These are phyloP conservation scores for Coenonympha glycerion DNA, from an alignment of 2,888 invertebrate species.

Conservation along the genomic window DNA sequence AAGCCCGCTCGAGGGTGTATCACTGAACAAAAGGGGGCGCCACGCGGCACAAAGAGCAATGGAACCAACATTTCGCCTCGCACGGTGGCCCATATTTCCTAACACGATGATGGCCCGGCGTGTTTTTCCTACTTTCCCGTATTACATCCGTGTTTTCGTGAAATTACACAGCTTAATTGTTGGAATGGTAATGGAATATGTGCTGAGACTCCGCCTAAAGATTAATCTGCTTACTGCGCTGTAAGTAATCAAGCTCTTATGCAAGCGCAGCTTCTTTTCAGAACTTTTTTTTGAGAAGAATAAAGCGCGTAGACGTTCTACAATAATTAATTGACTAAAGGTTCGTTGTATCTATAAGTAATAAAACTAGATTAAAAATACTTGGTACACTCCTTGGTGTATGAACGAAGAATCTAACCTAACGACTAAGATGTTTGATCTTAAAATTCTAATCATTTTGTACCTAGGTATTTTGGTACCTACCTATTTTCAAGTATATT, in stretches of 20 bases:
- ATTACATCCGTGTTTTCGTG: constrained; percentile 16
- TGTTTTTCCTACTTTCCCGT: constrained; percentile 38
- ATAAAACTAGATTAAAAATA: no score
- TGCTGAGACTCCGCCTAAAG: not conserved
- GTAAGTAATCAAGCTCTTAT: no score
- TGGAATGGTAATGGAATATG: not conserved
- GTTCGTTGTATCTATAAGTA: no score
- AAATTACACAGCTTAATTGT: not conserved
- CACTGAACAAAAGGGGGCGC: constrained; percentile 58
- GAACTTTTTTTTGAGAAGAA: not conserved
- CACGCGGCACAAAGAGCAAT: constrained; percentile 67
- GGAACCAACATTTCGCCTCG: constrained; percentile 63
- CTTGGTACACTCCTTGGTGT: no score
- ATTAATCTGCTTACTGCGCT: no score
- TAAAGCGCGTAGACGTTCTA: no score
- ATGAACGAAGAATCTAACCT: no score
- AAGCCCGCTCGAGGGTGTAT: constrained; percentile 49
- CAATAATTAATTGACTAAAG: no score
- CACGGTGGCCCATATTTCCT: constrained; percentile 68
- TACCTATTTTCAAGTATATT: no score
- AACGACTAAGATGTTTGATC: no score
- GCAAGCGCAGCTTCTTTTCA: not conserved
- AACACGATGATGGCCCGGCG: constrained; percentile 67
- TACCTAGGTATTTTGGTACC: no score
- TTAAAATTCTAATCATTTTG: no score